Conservation (phyloP, 1,140 invertebrate species). For the Megathymus violae region DNA sequence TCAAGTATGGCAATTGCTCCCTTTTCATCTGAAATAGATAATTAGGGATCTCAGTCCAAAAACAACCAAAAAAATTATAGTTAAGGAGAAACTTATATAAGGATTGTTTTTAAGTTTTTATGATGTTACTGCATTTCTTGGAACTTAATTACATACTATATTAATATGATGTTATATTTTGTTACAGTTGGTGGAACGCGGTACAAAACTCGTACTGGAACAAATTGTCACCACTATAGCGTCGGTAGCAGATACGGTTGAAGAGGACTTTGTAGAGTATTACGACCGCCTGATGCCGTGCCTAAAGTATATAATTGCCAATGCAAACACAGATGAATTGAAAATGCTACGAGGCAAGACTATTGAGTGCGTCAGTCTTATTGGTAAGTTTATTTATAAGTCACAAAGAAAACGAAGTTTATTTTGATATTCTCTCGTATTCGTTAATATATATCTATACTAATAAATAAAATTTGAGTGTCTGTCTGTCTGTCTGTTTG, state of each 20-base stretch:
- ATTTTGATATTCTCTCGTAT: too few species aligned
- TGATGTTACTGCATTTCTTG: too few species aligned
- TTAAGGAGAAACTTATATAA: too few species aligned
- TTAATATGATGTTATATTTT: too few species aligned
- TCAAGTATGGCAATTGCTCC: slow-evolving; percentile 73
- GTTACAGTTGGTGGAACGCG: slow-evolving; percentile 92
- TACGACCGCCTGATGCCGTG: slow-evolving; percentile 96
- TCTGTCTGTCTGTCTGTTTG: too few species aligned
- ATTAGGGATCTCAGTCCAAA: slow-evolving; percentile 73
- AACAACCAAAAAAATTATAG: slow-evolving; percentile 40
- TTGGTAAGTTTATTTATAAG: slow-evolving; percentile 85
- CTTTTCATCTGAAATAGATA: slow-evolving; percentile 62
- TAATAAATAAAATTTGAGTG: too few species aligned
- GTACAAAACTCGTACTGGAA: slow-evolving; percentile 98
- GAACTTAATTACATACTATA: too few species aligned
- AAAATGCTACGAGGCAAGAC: slow-evolving; percentile 97
- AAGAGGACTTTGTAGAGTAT: slow-evolving; percentile 95
- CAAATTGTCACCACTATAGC: slow-evolving; percentile 99
- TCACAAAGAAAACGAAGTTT: background rate
- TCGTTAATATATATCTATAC: too few species aligned
- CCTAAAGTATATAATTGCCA: slow-evolving; percentile 98
- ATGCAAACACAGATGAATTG: slow-evolving; percentile 94
- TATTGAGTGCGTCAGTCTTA: slow-evolving; percentile 99
- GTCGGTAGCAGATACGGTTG: slow-evolving; percentile 98
- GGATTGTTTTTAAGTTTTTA: too few species aligned